Percentiles rank a stretch among this genome's conserved stretches.
Conservation (phyloP, 1,140 invertebrate species). For the Drosophila kanapiae region DNA sequence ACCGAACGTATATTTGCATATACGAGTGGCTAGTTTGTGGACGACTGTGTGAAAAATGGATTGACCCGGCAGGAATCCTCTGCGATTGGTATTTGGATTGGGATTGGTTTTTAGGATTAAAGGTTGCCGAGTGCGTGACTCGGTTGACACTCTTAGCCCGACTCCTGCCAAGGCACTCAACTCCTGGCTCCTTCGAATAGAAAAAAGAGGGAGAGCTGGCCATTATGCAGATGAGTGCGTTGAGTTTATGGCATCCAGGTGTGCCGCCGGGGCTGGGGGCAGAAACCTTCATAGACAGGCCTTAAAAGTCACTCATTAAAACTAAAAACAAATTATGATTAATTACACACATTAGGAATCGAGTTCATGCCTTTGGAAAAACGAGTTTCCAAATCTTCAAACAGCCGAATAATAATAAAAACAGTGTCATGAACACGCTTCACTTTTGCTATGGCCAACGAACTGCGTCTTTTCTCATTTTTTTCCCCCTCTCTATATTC, state of each 20-base stretch:
- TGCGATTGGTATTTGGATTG: not conserved
- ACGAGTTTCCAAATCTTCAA: slow-evolving; percentile 69
- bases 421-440: slow-evolving; percentile 78
- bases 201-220: not conserved
- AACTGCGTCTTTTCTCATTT: slow-evolving; percentile 59
- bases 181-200: not conserved
- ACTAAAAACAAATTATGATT: slow-evolving; percentile 80
- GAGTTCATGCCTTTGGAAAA: slow-evolving; percentile 77
- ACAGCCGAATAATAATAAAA: slow-evolving; percentile 46
- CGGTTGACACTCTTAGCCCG: slow-evolving; percentile 54
- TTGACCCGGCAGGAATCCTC: slow-evolving; percentile 30
- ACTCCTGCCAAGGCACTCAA: slow-evolving; percentile 4
- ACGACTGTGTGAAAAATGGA: slow-evolving; percentile 68
- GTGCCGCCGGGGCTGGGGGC: slow-evolving; percentile 16
- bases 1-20: slow-evolving; percentile 70
- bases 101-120: not conserved
- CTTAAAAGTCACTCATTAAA: slow-evolving; percentile 60
- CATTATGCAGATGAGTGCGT: slow-evolving; percentile 64
- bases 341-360: slow-evolving; percentile 77
- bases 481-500: slow-evolving; percentile 36
- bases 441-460: slow-evolving; percentile 62
- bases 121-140: slow-evolving; percentile 47
- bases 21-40: slow-evolving; percentile 25
- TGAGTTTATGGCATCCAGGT: slow-evolving; percentile 65
- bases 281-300: slow-evolving; percentile 29